phyloP scores from a whole-genome alignment of 2,113 vertebrate genomes.

The Phycodurus eques region DNA sequence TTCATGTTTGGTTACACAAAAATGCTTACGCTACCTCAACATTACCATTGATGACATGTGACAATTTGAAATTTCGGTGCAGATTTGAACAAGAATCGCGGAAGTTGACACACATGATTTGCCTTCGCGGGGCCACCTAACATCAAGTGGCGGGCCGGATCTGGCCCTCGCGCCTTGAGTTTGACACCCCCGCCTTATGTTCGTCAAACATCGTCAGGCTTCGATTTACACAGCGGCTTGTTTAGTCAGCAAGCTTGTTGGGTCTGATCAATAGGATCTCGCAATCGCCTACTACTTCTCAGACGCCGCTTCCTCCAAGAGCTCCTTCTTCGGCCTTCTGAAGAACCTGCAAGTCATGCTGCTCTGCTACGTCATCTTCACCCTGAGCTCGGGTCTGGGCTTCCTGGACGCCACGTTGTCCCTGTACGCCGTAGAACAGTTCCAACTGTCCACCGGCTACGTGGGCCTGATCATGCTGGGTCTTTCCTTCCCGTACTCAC shows the following conservation, averaged over 20 bases:
- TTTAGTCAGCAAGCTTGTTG: background rate
- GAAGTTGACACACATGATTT: too few species aligned
- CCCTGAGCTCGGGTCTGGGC: slow-evolving; percentile 81
- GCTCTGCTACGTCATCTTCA: slow-evolving; percentile 79
- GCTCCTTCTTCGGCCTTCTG: slow-evolving; percentile 84
- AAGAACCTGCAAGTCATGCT: slow-evolving; percentile 76
- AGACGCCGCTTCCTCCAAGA: slow-evolving; percentile 77
- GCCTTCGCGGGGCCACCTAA: too few species aligned
- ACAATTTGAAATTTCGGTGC: too few species aligned
- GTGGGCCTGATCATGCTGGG: slow-evolving; percentile 91
- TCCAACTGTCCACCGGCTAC: slow-evolving; percentile 79
- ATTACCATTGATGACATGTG: too few species aligned
- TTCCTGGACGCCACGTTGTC: slow-evolving; percentile 92
- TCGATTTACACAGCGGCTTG: too few species aligned
- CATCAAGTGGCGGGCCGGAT: too few species aligned
- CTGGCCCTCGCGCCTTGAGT: too few species aligned
- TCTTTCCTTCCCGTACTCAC: slow-evolving; percentile 80
- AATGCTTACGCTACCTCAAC: too few species aligned
- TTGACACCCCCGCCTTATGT: too few species aligned
- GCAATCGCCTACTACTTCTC: background rate
- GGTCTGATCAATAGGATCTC: background rate
- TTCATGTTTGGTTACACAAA: too few species aligned
- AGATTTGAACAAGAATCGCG: too few species aligned
- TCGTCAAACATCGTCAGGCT: too few species aligned
- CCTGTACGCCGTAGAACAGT: slow-evolving; percentile 85